These are phyloP conservation scores for Ligdia adustata DNA, from an alignment of 2,888 invertebrate genomes.

Conservation along the genomic window DNA sequence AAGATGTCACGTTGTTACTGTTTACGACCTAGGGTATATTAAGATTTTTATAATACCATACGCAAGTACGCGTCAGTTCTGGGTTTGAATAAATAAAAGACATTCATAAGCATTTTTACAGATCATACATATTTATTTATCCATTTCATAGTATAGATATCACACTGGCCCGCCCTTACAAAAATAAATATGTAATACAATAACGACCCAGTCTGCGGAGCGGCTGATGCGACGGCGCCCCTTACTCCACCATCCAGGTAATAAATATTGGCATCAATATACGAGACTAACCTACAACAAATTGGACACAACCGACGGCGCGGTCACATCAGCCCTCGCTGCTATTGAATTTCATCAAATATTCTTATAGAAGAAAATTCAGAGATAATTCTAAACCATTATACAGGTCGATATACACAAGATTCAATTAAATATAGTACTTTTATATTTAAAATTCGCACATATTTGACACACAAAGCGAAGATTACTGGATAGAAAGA, in stretches of 20 bases:
- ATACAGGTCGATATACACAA: constrained; percentile 82
- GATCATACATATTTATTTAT: constrained; percentile 84
- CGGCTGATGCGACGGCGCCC: constrained; percentile 66
- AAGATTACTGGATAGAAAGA: constrained; percentile 74
- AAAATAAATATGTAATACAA: constrained; percentile 83
- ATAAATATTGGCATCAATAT: constrained; percentile 72
- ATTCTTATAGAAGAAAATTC: constrained; percentile 74
- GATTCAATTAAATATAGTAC: constrained; percentile 72
- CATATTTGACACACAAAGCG: constrained; percentile 84
- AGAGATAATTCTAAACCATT: constrained; percentile 80
- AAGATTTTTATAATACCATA: no score
- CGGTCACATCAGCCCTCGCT: constrained; percentile 62
- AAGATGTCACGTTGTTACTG: no score
- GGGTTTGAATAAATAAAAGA: constrained; percentile 53
- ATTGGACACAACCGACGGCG: constrained; percentile 71
- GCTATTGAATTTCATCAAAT: constrained; percentile 68
- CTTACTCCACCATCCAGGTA: constrained; percentile 40
- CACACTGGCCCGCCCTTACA: constrained; percentile 85
- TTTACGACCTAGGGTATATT: no score
- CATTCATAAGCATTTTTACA: constrained; percentile 76
- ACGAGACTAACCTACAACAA: constrained; percentile 74
- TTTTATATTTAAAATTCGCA: constrained; percentile 80
- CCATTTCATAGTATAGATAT: constrained; percentile 83
- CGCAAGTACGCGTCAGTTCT: no score
- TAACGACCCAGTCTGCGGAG: constrained; percentile 72